Conservation (phyloP, 2,888 invertebrate genomes). For the Carabus problematicus region DNA sequence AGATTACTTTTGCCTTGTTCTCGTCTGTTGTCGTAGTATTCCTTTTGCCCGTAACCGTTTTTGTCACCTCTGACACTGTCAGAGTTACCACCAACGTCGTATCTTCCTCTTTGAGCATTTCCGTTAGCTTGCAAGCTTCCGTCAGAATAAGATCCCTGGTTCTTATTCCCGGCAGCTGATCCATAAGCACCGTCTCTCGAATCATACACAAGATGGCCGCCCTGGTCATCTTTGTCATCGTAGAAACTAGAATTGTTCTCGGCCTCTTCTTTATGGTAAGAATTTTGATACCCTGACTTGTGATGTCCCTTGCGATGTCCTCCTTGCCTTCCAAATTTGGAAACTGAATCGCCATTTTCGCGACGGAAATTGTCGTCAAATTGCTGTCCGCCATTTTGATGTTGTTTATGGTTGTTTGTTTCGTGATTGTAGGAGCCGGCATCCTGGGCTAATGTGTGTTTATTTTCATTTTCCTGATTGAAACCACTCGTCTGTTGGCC, state of each 20-base stretch:
- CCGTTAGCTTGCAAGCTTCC: constrained; percentile 50
- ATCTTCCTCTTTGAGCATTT: constrained; percentile 51
- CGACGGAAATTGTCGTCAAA: constrained; percentile 53
- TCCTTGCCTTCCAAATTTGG: constrained; percentile 52
- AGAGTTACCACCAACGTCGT: constrained; percentile 53
- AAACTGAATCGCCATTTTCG: constrained; percentile 50
- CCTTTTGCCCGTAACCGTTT: constrained; percentile 52
- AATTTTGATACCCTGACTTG: constrained; percentile 72
- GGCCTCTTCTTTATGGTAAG: constrained; percentile 74
- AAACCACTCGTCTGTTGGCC: constrained; percentile 52
- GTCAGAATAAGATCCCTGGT: constrained; percentile 51
- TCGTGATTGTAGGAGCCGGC: constrained; percentile 52
- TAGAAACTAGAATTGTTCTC: constrained; percentile 74
- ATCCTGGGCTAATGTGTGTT: constrained; percentile 52
- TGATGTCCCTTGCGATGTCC: constrained; percentile 74
- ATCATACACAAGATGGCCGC: constrained; percentile 48
- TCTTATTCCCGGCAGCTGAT: constrained; percentile 48
- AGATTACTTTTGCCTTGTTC: constrained; percentile 48
- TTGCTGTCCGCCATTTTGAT: constrained; percentile 52
- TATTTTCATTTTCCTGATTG: constrained; percentile 53
- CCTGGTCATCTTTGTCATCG: constrained; percentile 66
- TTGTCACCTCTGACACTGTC: constrained; percentile 51
- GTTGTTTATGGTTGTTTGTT: constrained; percentile 51
- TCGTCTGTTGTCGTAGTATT: constrained; percentile 52
- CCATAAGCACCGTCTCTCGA: constrained; percentile 51